These are phyloP conservation scores for Asteroscopus sphinx DNA, from an alignment of 2,888 invertebrate genomes.

Conservation along the genomic window DNA sequence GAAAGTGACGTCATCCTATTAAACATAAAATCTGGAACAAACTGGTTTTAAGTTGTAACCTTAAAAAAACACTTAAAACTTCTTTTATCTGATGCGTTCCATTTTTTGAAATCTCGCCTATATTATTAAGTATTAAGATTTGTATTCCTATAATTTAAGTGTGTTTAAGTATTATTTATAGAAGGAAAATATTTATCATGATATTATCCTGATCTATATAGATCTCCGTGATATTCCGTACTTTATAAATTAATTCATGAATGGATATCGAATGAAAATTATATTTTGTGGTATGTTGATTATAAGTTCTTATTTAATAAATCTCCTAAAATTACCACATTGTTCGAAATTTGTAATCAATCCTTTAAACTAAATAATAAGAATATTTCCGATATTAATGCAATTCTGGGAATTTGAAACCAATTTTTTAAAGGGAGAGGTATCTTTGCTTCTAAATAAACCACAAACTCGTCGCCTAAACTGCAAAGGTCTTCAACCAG, in stretches of 20 bases:
- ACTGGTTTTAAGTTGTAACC: conserved; percentile 8
- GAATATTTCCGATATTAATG: too few species aligned
- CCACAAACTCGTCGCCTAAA: too few species aligned
- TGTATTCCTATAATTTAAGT: conserved; percentile 52
- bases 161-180: conserved; percentile 28
- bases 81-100: conserved; percentile 15
- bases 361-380: background rate
- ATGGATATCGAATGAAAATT: conserved; percentile 26
- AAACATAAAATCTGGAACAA: conserved; percentile 15
- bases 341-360: conserved; percentile 2
- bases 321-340: conserved; percentile 3
- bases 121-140: conserved; percentile 23
- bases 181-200: conserved; percentile 16
- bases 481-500: too few species aligned
- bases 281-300: conserved; percentile 13
- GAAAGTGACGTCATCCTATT: conserved; percentile 19
- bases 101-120: conserved; percentile 32
- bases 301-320: conserved; percentile 38
- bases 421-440: too few species aligned
- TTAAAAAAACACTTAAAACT: background rate
- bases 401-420: too few species aligned
- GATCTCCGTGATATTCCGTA: conserved; percentile 43
- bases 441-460: too few species aligned
- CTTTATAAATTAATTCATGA: conserved; percentile 30
- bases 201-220: conserved; percentile 18